Conservation (phyloP, 2,797 vertebrate genomes). For the Eupleurogrammus muticus region DNA sequence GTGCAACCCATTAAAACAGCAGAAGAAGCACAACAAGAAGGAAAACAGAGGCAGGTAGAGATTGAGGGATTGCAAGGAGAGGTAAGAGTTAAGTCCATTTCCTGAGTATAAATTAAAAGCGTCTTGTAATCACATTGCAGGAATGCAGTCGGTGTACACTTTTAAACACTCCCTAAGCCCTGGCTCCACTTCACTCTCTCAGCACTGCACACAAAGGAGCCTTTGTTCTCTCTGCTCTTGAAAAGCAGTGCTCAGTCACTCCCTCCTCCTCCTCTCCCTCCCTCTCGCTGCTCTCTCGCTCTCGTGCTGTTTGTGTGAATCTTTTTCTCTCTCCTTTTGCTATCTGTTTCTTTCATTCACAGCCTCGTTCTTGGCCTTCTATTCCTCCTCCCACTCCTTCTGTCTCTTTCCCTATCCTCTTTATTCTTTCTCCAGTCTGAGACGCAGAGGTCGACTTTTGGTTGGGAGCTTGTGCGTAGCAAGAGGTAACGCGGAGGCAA, state of each 20-base stretch:
- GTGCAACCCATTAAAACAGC: slow-evolving; percentile 45
- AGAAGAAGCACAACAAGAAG: slow-evolving; percentile 22
- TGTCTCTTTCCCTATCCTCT: slow-evolving; percentile 21
- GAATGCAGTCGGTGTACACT: slow-evolving; percentile 89
- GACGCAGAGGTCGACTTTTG: slow-evolving; percentile 30
- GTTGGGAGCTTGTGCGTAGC: slow-evolving; percentile 21
- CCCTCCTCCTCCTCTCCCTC: slow-evolving; percentile 56
- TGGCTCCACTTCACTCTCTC: slow-evolving; percentile 86
- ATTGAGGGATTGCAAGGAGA: slow-evolving; percentile 56
- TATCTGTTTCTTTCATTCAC: slow-evolving; percentile 76
- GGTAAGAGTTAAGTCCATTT: slow-evolving; percentile 87
- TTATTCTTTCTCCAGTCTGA: slow-evolving; percentile 21
- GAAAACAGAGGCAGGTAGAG: slow-evolving; percentile 54
- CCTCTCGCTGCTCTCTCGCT: slow-evolving; percentile 37
- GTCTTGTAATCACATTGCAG: slow-evolving; percentile 88
- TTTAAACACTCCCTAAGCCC: slow-evolving; percentile 88
- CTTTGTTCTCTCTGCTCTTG: slow-evolving; percentile 88
- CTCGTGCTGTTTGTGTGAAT: slow-evolving; percentile 66
- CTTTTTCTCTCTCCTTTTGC: slow-evolving; percentile 35
- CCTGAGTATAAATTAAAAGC: slow-evolving; percentile 88
- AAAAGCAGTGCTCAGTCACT: slow-evolving; percentile 84
- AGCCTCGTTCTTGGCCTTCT: slow-evolving; percentile 44
- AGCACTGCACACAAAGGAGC: slow-evolving; percentile 85
- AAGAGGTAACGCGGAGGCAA: slow-evolving; percentile 26
- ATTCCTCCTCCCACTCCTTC: slow-evolving; percentile 16